These are phyloP conservation scores for Saccostrea glomerata DNA, from an alignment of 1,140 invertebrate species.

Conservation along the genomic window DNA sequence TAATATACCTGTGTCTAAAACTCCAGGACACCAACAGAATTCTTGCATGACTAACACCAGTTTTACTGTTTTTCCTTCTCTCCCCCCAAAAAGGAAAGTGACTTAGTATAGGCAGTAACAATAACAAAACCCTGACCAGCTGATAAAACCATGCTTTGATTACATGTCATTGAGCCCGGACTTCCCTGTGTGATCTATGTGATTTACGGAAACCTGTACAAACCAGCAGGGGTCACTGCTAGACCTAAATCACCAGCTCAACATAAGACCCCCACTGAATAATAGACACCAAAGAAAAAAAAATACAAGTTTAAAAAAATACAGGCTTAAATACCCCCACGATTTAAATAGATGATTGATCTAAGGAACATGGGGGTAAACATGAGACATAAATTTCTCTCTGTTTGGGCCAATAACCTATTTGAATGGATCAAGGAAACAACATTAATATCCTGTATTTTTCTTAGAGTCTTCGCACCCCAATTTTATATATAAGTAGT, in stretches of 20 bases:
- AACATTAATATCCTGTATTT: constrained; percentile 6
- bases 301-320: constrained; percentile 15
- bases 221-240: background rate
- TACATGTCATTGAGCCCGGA: background rate
- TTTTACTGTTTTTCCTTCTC: background rate
- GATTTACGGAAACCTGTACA: constrained; percentile 4
- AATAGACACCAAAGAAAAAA: background rate
- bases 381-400: background rate
- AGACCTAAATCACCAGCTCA: constrained; percentile 27
- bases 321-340: constrained; percentile 12
- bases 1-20: background rate
- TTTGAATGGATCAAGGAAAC: constrained; percentile 16
- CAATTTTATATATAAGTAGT: constrained; percentile 7
- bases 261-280: constrained; percentile 11
- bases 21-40: background rate
- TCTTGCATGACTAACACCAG: background rate
- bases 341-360: constrained; percentile 27
- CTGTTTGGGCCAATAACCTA: constrained; percentile 12
- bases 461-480: background rate
- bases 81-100: background rate
- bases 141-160: constrained; percentile 27
- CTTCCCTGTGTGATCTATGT: constrained; percentile 19
- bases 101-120: background rate
- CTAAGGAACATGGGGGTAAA: background rate
- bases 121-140: background rate